Percentiles rank a stretch among this genome's conserved stretches.
These are phyloP conservation scores for Pocillopora damicornis DNA, from an alignment of 64 coral and sea anemone genomes.

Conservation along the genomic window DNA sequence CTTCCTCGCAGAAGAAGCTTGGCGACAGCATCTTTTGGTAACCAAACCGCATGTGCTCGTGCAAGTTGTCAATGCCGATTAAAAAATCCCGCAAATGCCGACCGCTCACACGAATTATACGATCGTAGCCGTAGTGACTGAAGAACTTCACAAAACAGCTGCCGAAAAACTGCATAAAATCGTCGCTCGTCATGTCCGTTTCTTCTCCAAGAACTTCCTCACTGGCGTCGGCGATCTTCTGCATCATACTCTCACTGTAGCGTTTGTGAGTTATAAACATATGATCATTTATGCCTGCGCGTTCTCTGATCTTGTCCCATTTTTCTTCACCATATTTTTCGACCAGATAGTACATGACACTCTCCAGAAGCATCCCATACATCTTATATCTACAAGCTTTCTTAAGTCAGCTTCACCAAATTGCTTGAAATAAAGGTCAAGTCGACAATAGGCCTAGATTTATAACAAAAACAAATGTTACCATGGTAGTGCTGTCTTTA, in stretches of 20 bases:
- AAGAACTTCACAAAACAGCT: slow-evolving; percentile 86
- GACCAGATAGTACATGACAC: slow-evolving; percentile 49
- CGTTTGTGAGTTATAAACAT: slow-evolving; percentile 59
- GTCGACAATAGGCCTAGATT: too few species aligned
- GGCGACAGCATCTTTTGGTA: slow-evolving; percentile 82
- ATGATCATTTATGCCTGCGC: slow-evolving; percentile 40
- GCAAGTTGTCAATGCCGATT: slow-evolving; percentile 80
- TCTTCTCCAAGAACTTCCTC: slow-evolving; percentile 41
- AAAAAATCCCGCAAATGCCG: slow-evolving; percentile 80
- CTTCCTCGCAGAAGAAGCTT: slow-evolving; percentile 81
- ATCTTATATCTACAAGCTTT: not conserved
- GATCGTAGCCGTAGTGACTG: slow-evolving; percentile 83
- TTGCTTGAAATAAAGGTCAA: too few species aligned
- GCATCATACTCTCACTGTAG: slow-evolving; percentile 67
- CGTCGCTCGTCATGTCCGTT: slow-evolving; percentile 57
- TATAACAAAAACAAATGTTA: too few species aligned
- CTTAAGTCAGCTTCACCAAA: too few species aligned
- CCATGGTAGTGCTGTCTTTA: too few species aligned
- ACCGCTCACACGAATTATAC: slow-evolving; percentile 82
- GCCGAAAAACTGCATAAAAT: slow-evolving; percentile 83
- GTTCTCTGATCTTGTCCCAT: slow-evolving; percentile 61
- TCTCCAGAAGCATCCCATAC: slow-evolving; percentile 80
- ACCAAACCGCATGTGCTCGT: slow-evolving; percentile 91
- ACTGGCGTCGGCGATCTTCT: slow-evolving; percentile 58
- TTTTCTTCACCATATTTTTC: slow-evolving; percentile 71